A percentile compares a stretch with the other conserved stretches of the same genome.
Evolutionary conservation across 1,140 invertebrate species (phyloP).

Genomic region (Diuraphis noxia): DNA sequence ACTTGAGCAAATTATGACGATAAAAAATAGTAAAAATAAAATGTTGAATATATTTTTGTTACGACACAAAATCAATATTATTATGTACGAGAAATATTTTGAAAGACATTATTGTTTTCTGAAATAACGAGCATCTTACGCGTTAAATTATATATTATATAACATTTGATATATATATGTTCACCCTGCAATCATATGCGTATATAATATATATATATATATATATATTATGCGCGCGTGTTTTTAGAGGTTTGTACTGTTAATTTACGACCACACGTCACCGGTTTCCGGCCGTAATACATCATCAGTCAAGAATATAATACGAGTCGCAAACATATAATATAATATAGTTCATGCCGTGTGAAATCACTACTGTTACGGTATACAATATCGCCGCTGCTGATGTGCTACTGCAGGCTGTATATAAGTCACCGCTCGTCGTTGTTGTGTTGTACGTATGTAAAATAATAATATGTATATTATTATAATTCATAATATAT

Average conservation of each 20-base stretch:
- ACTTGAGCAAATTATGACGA: too few relatives aligned
- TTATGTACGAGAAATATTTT: background rate
- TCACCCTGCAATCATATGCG: background rate
- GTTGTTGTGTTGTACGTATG: background rate
- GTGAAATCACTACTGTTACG: slow-evolving; percentile 33
- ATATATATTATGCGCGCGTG: background rate
- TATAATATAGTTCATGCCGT: slow-evolving; percentile 39
- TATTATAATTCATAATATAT: background rate
- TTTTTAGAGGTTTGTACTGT: slow-evolving; percentile 19
- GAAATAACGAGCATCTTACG: background rate
- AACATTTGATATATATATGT: background rate
- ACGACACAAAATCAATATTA: too few relatives aligned
- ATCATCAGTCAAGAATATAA: slow-evolving; percentile 23
- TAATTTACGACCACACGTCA: slow-evolving; percentile 47
- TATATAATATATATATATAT: background rate
- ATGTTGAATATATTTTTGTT: too few relatives aligned
- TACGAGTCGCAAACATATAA: background rate
- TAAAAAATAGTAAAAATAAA: background rate
- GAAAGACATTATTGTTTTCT: background rate
- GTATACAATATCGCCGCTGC: background rate
- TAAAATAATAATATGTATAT: background rate
- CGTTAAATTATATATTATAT: background rate
- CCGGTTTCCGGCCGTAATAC: slow-evolving; percentile 42
- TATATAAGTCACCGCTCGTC: too few relatives aligned
- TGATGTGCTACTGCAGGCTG: too few relatives aligned